Conservation (phyloP, 2,888 invertebrate genomes). For the Acronicta leporina region DNA sequence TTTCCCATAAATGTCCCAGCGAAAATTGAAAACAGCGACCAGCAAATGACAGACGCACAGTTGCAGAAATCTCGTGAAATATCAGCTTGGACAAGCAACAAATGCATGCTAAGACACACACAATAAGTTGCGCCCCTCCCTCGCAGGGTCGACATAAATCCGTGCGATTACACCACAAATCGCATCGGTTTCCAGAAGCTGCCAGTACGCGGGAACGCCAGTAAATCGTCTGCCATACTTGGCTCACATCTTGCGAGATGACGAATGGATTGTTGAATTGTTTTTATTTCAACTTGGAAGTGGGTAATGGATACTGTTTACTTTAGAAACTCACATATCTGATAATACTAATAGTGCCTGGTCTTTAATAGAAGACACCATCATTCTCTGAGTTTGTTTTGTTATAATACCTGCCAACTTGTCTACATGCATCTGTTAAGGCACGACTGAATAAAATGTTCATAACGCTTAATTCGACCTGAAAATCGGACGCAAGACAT, state of each 20-base stretch:
- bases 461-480: too few relatives aligned
- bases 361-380: too few relatives aligned
- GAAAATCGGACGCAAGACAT: too few relatives aligned
- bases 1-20: too few relatives aligned
- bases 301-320: background rate
- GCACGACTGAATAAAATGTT: too few relatives aligned
- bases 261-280: conserved; percentile 13
- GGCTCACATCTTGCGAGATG: conserved; percentile 25
- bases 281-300: conserved; percentile 2
- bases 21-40: too few relatives aligned
- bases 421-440: too few relatives aligned
- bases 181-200: conserved; percentile 17
- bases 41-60: background rate
- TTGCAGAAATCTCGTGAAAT: background rate
- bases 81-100: conserved; percentile 16
- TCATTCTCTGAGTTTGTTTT: too few relatives aligned
- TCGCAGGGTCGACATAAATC: conserved; percentile 34
- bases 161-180: conserved; percentile 40
- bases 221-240: conserved; percentile 22
- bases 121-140: conserved; percentile 17
- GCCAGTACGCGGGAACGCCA: conserved; percentile 1
- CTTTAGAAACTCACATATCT: too few relatives aligned
- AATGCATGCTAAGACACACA: conserved; percentile 23
- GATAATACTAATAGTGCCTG: too few relatives aligned
- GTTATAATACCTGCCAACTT: too few relatives aligned